Conservation (phyloP, 2,113 vertebrate species). For the Pontoporia blainvillei region DNA sequence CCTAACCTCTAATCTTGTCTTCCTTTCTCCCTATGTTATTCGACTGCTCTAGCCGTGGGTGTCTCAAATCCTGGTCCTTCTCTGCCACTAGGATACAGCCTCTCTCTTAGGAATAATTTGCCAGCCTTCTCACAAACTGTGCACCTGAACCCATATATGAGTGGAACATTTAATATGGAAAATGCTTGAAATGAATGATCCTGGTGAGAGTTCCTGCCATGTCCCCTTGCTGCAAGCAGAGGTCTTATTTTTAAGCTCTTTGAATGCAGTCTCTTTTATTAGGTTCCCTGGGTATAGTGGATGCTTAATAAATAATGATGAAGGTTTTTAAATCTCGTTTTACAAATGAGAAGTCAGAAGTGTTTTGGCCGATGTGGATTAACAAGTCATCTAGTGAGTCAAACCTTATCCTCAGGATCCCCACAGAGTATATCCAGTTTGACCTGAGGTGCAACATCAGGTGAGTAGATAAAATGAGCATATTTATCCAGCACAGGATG, state of each 20-base stretch:
- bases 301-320: conserved; percentile 58
- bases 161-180: conserved; percentile 34
- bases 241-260: conserved; percentile 45
- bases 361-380: conserved; percentile 3
- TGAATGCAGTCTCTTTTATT: conserved; percentile 46
- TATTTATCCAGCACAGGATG: not conserved
- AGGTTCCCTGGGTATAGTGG: not conserved
- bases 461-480: not conserved
- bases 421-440: not conserved
- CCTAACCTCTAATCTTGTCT: not conserved
- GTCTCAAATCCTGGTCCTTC: not conserved
- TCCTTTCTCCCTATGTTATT: not conserved
- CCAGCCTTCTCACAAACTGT: not conserved
- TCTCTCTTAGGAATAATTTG: conserved; percentile 2
- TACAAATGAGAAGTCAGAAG: conserved; percentile 49
- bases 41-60: not conserved
- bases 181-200: not conserved
- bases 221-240: not conserved
- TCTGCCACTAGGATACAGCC: not conserved
- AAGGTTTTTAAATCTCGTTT: conserved; percentile 61
- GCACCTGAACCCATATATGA: not conserved
- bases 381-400: not conserved
- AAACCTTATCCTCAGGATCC: not conserved
- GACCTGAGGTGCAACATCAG: not conserved
- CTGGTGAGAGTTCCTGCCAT: not conserved